Percentiles rank a stretch among this genome's conserved stretches.
Evolutionary conservation across 1,140 invertebrate species (phyloP).

Genomic region (Drosophila nannoptera): DNA sequence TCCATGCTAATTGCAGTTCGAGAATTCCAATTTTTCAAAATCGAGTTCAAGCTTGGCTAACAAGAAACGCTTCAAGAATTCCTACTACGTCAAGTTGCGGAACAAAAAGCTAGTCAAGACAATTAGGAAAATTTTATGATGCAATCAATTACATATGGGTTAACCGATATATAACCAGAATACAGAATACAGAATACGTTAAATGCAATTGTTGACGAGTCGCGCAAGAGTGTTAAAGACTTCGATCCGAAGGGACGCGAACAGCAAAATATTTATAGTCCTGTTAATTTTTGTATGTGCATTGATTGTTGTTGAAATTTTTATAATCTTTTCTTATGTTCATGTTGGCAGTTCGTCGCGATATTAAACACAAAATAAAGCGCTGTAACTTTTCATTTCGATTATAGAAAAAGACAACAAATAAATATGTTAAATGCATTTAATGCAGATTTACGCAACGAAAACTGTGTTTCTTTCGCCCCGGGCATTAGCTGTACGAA

Average conservation of each 20-base stretch:
- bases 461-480: slow-evolving; percentile 4
- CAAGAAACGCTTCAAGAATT: slow-evolving; percentile 48
- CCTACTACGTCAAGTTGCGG: slow-evolving; percentile 50
- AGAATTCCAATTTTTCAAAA: slow-evolving; percentile 64
- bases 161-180: slow-evolving; percentile 5
- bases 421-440: slow-evolving; percentile 43
- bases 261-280: slow-evolving; percentile 29
- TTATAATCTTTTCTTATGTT: slow-evolving; percentile 47
- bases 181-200: neutral
- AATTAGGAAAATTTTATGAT: slow-evolving; percentile 63
- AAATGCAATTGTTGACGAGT: slow-evolving; percentile 59
- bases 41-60: slow-evolving; percentile 31
- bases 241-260: slow-evolving; percentile 42
- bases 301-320: slow-evolving; percentile 38
- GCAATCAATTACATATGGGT: slow-evolving; percentile 15
- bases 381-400: slow-evolving; percentile 63
- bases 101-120: slow-evolving; percentile 64
- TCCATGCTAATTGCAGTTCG: slow-evolving; percentile 64
- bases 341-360: slow-evolving; percentile 52
- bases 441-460: slow-evolving; percentile 31
- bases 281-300: slow-evolving; percentile 40
- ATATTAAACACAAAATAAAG: slow-evolving; percentile 49
- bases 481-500: neutral
- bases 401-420: slow-evolving; percentile 45
- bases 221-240: slow-evolving; percentile 36